Evolutionary conservation across 2,797 vertebrate species (phyloP).

Genomic region (Myotis findleyi): DNA sequence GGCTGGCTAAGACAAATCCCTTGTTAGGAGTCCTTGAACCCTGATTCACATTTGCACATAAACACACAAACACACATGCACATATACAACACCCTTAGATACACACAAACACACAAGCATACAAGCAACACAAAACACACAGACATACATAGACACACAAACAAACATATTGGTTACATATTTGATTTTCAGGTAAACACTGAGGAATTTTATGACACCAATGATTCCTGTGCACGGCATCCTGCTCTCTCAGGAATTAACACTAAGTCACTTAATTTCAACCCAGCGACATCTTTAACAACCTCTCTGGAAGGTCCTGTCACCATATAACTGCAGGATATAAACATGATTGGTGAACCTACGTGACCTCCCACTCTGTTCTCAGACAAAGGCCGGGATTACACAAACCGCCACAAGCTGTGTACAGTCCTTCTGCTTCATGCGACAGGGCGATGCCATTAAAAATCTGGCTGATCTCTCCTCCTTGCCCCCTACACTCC

Average conservation of each 20-base stretch:
- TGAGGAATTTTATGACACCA: neutral
- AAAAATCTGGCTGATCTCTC: slow-evolving; percentile 50
- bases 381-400: neutral
- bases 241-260: neutral
- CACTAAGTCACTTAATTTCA: neutral
- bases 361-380: neutral
- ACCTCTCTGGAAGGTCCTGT: neutral
- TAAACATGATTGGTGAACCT: neutral
- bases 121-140: neutral
- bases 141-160: neutral
- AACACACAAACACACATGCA: neutral
- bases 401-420: neutral
- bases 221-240: neutral
- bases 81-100: neutral
- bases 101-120: neutral
- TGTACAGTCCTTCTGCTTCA: slow-evolving; percentile 16
- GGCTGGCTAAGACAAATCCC: neutral
- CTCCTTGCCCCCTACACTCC: slow-evolving; percentile 19
- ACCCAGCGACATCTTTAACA: neutral
- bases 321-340: neutral
- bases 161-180: neutral
- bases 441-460: slow-evolving; percentile 32
- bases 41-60: neutral
- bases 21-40: neutral
- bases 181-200: slow-evolving; percentile 20